These are phyloP conservation scores for Mus spicilegus DNA, from an alignment of 2,113 vertebrate genomes.

Conservation along the genomic window DNA sequence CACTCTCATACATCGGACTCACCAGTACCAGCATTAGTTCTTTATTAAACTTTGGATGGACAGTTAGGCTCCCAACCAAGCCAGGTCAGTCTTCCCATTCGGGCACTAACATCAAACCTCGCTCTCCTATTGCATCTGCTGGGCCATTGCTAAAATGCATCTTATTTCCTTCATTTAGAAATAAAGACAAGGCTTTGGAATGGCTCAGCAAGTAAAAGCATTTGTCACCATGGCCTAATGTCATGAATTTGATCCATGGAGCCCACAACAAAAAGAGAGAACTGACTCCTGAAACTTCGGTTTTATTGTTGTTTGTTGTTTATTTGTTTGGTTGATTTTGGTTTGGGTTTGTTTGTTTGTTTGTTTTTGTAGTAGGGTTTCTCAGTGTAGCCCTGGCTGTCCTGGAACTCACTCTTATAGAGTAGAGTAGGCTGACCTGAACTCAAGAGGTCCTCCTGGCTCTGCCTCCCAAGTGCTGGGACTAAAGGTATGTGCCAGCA, in stretches of 20 bases:
- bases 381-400: too few species aligned
- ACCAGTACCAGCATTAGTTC: not conserved
- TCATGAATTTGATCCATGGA: not conserved
- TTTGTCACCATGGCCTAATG: not conserved
- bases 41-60: not conserved
- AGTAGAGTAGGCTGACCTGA: too few species aligned
- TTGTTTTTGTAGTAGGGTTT: too few species aligned
- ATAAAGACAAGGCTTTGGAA: not conserved
- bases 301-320: too few species aligned
- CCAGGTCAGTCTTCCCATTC: not conserved
- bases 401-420: too few species aligned
- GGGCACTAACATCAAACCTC: too few species aligned
- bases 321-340: too few species aligned
- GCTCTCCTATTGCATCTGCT: not conserved
- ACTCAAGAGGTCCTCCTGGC: too few species aligned
- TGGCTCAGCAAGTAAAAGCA: not conserved
- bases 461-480: too few species aligned
- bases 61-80: not conserved
- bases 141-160: not conserved
- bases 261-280: not conserved
- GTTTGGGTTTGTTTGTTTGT: too few species aligned
- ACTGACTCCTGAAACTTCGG: not conserved
- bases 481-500: too few species aligned
- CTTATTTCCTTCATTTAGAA: constrained; percentile 14
- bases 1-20: not conserved